Conservation (phyloP, 2,797 vertebrate genomes). For the Acridotheres tristis region DNA sequence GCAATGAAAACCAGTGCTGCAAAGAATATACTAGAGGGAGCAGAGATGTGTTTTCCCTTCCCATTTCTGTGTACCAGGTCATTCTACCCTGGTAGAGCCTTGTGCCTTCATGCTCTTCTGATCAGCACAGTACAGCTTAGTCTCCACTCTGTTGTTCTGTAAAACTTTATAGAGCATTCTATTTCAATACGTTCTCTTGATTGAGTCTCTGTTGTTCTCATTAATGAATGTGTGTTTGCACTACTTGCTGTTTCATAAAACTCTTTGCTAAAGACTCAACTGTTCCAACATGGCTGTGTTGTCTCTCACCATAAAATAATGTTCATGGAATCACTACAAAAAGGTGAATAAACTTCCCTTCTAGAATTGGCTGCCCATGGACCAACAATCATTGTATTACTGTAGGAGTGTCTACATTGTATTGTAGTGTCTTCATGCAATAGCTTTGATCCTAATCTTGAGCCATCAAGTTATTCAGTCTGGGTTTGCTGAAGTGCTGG, state of each 20-base stretch:
- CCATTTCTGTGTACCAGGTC: neutral
- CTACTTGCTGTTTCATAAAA: neutral
- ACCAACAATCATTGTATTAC: neutral
- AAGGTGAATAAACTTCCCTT: neutral
- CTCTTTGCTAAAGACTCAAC: neutral
- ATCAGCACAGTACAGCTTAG: neutral
- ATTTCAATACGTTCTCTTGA: neutral
- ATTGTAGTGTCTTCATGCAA: neutral
- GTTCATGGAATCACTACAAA: neutral
- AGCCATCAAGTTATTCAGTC: neutral
- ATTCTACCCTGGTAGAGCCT: neutral
- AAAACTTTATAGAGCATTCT: neutral
- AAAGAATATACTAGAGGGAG: neutral
- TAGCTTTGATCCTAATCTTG: neutral
- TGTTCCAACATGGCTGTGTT: neutral
- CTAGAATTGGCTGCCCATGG: neutral
- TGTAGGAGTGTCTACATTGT: neutral
- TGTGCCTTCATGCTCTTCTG: neutral
- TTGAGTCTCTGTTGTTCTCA: neutral
- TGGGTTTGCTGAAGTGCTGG: neutral
- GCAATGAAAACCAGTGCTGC: neutral
- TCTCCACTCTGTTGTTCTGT: neutral
- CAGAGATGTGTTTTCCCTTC: neutral
- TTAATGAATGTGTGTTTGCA: neutral
- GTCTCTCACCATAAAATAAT: neutral